A percentile compares a stretch with the other conserved stretches of the same genome.
phyloP scores from a whole-genome alignment of 2,888 invertebrate species.

The Ecdyonurus torrentis region DNA sequence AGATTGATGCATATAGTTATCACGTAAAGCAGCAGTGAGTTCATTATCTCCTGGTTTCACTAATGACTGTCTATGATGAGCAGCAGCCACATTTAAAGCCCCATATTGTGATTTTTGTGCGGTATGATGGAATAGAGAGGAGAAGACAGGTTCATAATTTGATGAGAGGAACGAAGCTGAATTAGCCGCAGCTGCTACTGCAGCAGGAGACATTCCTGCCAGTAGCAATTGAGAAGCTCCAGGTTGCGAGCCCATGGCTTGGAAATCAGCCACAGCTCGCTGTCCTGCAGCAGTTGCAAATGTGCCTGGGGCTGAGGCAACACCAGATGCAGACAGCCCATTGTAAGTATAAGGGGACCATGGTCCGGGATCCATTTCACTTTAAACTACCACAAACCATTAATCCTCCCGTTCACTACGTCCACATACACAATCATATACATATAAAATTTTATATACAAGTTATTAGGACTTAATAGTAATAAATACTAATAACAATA shows the following conservation, averaged over 20 bases:
- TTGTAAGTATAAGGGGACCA: constrained; percentile 70
- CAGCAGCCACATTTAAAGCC: constrained; percentile 24
- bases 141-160: constrained; percentile 60
- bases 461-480: no score
- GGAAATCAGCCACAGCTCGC: constrained; percentile 1
- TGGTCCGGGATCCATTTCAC: constrained; percentile 35
- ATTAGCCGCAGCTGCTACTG: background rate
- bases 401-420: background rate
- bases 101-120: constrained; percentile 15
- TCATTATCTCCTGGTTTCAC: constrained; percentile 37
- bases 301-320: constrained; percentile 33
- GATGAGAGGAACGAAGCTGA: background rate
- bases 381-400: background rate
- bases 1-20: constrained; percentile 32
- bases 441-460: background rate
- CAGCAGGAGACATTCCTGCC: background rate
- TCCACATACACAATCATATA: no score
- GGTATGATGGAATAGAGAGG: constrained; percentile 54
- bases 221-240: background rate
- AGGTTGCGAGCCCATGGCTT: background rate
- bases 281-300: constrained; percentile 4
- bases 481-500: background rate
- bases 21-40: constrained; percentile 38
- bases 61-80: constrained; percentile 15
- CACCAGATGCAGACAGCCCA: constrained; percentile 54